Percentiles rank a stretch among this genome's conserved stretches.
These are phyloP conservation scores for Eurois occulta DNA, from an alignment of 2,888 invertebrate genomes.

Conservation along the genomic window DNA sequence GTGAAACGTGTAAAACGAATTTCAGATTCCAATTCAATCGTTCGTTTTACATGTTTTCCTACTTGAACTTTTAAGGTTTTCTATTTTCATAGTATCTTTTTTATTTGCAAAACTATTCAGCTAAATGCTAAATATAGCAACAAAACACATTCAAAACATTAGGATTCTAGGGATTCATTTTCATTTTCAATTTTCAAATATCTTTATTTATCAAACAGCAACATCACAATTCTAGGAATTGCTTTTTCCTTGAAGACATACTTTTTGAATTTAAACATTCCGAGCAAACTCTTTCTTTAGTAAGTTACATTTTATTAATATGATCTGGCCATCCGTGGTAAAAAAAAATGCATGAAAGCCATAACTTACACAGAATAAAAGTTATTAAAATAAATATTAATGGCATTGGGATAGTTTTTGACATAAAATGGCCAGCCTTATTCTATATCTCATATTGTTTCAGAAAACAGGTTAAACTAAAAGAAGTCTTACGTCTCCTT, in stretches of 20 bases:
- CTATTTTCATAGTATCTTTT: not conserved
- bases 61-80: constrained; percentile 33
- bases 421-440: constrained; percentile 1
- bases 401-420: constrained; percentile 2
- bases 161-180: not conserved
- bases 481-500: not conserved
- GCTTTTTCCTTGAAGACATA: not conserved
- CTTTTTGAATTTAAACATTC: not conserved
- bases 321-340: not conserved
- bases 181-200: too few relatives aligned
- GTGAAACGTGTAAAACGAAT: too few relatives aligned
- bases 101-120: not conserved
- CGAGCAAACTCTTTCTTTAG: not conserved
- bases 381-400: not conserved
- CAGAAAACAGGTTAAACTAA: not conserved
- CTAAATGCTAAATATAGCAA: too few relatives aligned
- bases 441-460: too few relatives aligned
- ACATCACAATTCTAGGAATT: not conserved
- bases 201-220: too few relatives aligned
- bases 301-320: not conserved
- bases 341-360: not conserved
- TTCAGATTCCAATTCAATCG: too few relatives aligned
- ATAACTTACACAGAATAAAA: not conserved
- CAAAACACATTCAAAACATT: not conserved
- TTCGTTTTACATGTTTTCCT: constrained; percentile 35